phyloP scores from a whole-genome alignment of 2,888 invertebrate species.

The Archips crataeganus region DNA sequence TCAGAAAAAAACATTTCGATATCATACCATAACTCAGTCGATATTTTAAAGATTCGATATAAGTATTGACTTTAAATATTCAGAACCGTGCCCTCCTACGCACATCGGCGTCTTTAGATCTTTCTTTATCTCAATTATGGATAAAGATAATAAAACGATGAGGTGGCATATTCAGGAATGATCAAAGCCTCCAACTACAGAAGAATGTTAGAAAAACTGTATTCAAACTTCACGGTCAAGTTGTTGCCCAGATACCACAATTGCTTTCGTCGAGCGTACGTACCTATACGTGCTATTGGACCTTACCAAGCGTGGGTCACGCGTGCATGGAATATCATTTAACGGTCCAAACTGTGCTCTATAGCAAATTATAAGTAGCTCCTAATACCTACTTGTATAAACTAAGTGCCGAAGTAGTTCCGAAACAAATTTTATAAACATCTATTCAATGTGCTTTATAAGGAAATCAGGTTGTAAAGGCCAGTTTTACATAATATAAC shows the following conservation, averaged over 20 bases:
- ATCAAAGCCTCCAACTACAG: no score
- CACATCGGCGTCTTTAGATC: no score
- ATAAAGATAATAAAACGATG: no score
- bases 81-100: no score
- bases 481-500: constrained; percentile 1
- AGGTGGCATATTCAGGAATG: no score
- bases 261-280: constrained; percentile 19
- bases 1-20: no score
- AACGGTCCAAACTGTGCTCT: constrained; percentile 16
- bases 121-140: no score
- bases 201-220: no score
- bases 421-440: constrained; percentile 17
- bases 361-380: constrained; percentile 27
- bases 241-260: background rate
- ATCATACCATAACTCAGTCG: no score
- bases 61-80: no score
- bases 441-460: constrained; percentile 21
- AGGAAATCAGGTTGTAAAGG: constrained; percentile 25
- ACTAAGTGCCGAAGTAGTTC: background rate
- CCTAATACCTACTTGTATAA: background rate
- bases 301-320: constrained; percentile 33
- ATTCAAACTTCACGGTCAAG: background rate
- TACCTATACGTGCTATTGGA: constrained; percentile 36
- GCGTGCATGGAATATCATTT: constrained; percentile 35
- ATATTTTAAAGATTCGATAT: no score